These are phyloP conservation scores for Galendromus occidentalis DNA, from an alignment of 1,140 invertebrate species.

Conservation along the genomic window DNA sequence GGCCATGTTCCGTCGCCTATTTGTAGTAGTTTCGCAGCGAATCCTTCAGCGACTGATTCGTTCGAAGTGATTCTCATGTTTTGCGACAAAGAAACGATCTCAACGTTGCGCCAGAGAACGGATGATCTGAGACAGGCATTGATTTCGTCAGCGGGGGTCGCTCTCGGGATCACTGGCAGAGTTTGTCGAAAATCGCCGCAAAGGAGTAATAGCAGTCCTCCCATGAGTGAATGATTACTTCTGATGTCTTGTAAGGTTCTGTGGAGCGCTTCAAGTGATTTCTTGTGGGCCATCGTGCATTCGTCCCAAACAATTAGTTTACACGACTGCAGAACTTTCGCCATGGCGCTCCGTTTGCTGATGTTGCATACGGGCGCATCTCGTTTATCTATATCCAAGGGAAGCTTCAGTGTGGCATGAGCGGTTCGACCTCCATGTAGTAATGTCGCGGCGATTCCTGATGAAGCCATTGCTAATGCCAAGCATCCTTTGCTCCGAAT, in stretches of 20 bases:
- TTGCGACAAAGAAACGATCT: not conserved
- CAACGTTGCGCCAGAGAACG: not conserved
- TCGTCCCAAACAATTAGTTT: conserved; percentile 27
- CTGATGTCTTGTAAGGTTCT: conserved; percentile 18
- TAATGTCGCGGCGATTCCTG: conserved; percentile 35
- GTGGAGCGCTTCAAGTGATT: conserved; percentile 27
- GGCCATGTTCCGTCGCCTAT: too few species aligned
- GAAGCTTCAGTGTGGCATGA: conserved; percentile 26
- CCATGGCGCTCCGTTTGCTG: conserved; percentile 17
- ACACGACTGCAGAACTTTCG: conserved; percentile 21
- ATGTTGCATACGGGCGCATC: conserved; percentile 21
- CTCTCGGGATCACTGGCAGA: conserved; percentile 13
- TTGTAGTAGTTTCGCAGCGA: too few species aligned
- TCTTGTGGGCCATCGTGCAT: conserved; percentile 29
- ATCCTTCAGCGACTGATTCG: too few species aligned
- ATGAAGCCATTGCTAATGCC: conserved; percentile 31
- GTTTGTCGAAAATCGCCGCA: conserved; percentile 17
- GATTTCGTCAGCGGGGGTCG: conserved; percentile 13
- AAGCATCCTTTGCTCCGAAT: conserved; percentile 20
- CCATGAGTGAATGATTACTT: conserved; percentile 11
- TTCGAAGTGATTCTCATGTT: conserved; percentile 5
- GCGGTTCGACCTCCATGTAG: conserved; percentile 31
- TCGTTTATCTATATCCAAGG: conserved; percentile 17
- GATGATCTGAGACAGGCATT: conserved; percentile 13
- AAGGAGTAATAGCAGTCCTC: conserved; percentile 9